These are phyloP conservation scores for Mormyrops attenuatus DNA, from an alignment of 2,797 vertebrate genomes.

Conservation along the genomic window DNA sequence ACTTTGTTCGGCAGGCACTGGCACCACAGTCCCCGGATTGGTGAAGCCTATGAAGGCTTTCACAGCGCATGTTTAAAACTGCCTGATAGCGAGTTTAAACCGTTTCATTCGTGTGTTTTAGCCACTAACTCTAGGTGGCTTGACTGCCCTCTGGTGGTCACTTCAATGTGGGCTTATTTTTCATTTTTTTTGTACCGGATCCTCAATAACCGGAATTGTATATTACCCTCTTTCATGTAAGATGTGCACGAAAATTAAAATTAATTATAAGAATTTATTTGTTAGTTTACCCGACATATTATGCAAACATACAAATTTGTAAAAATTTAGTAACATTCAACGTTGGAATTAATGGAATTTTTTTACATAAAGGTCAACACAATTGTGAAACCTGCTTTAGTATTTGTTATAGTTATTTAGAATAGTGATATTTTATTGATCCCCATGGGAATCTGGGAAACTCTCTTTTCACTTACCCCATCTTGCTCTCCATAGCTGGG, in stretches of 20 bases:
- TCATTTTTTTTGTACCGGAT: background rate
- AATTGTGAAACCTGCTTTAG: background rate
- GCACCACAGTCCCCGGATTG: background rate
- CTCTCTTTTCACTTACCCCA: background rate
- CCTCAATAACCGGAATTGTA: background rate
- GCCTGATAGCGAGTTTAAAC: background rate
- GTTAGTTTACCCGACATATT: background rate
- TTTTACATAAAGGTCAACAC: background rate
- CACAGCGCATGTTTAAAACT: background rate
- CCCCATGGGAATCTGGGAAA: background rate
- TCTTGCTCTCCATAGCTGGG: background rate
- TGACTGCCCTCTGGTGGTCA: background rate
- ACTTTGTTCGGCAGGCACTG: background rate
- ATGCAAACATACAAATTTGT: background rate
- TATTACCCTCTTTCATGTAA: background rate
- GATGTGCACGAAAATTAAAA: background rate
- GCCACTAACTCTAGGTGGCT: background rate
- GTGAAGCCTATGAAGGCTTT: background rate
- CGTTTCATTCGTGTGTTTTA: background rate
- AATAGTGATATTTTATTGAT: background rate
- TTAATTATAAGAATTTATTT: background rate
- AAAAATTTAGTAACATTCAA: background rate
- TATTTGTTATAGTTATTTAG: background rate
- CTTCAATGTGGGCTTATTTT: background rate
- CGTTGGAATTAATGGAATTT: background rate